Evolutionary conservation across 1,140 invertebrate genomes (phyloP), one percentile per base, ranked within the genome.

Genomic region (Thaumatotibia leucotreta): DNA sequence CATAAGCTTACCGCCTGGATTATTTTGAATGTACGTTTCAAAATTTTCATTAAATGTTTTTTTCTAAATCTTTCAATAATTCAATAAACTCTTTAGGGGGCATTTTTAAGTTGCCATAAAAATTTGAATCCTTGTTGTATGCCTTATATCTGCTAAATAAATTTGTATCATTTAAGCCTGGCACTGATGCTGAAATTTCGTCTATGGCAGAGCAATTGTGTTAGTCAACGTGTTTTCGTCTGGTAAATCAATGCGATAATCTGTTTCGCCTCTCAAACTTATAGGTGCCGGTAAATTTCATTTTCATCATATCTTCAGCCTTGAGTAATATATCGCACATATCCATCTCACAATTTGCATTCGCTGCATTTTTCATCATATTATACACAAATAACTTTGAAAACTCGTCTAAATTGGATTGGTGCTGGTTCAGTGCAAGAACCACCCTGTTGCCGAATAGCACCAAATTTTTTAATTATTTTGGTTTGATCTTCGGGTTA

Each of bases 231-330:
- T 24, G 10, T 52, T 52, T 52, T 52, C 49, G 23, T 49, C 39
- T 45, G 39, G 31, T 9, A 64, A 64, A 39, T 33, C 9, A 17
- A 32, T 33, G n/a, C 29, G 64, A 32, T 32, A 49, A 27, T 65
- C 49, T 27, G 23, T 61, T n/a, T 61, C 54, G n/a, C 54, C 27
- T 14, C 14, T 31, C 11, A 61, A 61, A 27, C 3, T 11, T 8
- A 61, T 14, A n/a, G 9, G 20, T 4, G 29, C 54, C 14, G n/a
- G 49, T 52, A 20, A 52, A 20, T 52, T 32, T 61, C 9, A 27
- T 29, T 24, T 61, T 63, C 31, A 63, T 63, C 20, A 39, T 33
- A 23, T 63, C 61, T 22, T 63, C 61, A 63, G 61, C 61, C n/a
- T 63, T 33, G 3, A 63, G 29, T 33, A 63, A 17, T 11, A 22